Evolutionary conservation across 2,888 invertebrate genomes (phyloP), one percentile per base, ranked within the genome.

Genomic region (Andrena trimmerana): DNA sequence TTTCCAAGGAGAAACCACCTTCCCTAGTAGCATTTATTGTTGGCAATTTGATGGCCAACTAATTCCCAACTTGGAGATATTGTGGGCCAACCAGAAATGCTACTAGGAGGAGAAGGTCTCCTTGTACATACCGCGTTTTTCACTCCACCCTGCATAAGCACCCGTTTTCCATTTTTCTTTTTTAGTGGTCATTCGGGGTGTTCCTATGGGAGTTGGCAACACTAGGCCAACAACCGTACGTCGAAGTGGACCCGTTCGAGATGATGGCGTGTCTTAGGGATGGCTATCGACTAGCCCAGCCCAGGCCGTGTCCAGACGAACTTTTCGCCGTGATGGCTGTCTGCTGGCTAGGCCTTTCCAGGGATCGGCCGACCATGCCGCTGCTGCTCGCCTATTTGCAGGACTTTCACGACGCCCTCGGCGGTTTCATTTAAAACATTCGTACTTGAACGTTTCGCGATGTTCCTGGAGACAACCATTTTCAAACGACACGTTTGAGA

Each of bases 281-380:
- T 91, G 99, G 99, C 27, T 98, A 98, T 94, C 95, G 99, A 90
- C 96, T 99, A 81, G 96, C 97, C 0, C 99, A 99, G 93, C 99
- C 99, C 1, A 96, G 97, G 90, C 98, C 98, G 94, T 99, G 99
- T 94, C 99, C 99, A 6, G 99, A 99, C 95, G 98, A 99, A 95
- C 94, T 99, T 97, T 97, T 96, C 91, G 96, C 96, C 65, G 95
- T 97, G 80, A 97, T 97, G 97, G 96, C 96, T 5, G 96, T 96
- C 94, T 97, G 97, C 90, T 97, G 97, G 97, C 94, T 96, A n/a
- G 94, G 95, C 27, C 95, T 95, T 62, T 95, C 96, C 0, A 94
- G 95, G 67, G 96, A 96, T 83, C 94, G 97, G 60, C 97, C 97
- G 0, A 96, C 96, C 13, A 96, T 96, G 88, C 96, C 96, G 52